Evolutionary conservation across 2,888 invertebrate species (phyloP), one percentile per base, ranked within the genome.

Genomic region (Megaustenia siamemsis): DNA sequence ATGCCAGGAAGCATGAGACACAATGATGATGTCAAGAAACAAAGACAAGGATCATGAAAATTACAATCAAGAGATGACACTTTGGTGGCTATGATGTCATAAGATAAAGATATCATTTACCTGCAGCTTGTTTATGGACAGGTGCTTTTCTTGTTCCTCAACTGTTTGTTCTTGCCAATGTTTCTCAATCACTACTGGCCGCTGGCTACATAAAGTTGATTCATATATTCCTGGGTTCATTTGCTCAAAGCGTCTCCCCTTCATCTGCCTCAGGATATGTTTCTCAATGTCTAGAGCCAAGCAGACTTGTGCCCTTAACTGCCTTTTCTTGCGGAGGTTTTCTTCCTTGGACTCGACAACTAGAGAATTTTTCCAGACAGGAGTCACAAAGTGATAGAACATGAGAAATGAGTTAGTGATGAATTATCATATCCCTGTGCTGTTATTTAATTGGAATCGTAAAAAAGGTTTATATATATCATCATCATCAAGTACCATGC

Each of bases 211-310:
- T 79, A 91, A 89, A 0, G 93, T 93, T 15, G 92, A 87, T 60
- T 88, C 87, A 86, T 92, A 93, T 83, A 92, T 89, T 8, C 93
- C 93, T 8, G 93, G 93, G 53, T 89, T 90, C 89, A 90, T 88
- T 71, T 91, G 92, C 21, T 93, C 92, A 28, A 92, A 86, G 53
- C 94, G 90, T 12, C 94, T 88, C 35, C 93, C 93, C 90, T 93
- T 93, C 92, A 93, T 92, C 82, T 93, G 93, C 60, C 94, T 86
- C 12, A 94, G 91, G 6, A 93, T 89, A 86, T 94, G 94, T 86
- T 93, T 93, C 88, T 94, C 93, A 38, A 92, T 92, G 83, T 94
- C 93, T 38, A 94, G 89, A 81, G 93, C 93, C 66, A 92, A 87
- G n/a, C 93, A 90, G 12, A 93, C 93, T 40, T 92, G 91, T 6